Base-by-base conservation (phyloP, 1,140 invertebrate genomes). In the Hycleus cichorii region DNA sequence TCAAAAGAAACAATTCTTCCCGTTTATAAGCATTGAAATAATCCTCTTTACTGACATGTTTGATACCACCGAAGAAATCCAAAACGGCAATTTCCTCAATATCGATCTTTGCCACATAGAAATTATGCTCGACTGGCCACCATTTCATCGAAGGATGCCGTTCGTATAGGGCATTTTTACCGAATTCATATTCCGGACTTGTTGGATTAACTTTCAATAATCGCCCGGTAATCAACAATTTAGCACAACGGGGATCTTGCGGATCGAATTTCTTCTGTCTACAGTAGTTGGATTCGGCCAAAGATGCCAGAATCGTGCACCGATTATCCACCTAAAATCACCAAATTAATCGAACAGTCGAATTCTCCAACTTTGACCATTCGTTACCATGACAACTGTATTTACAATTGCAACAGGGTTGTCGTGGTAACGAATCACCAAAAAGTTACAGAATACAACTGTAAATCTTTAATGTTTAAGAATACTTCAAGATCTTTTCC, bases 231-330 rank as follows among this genome's bases (percentile, higher is more conserved):
- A 92, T 75, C 63, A 89, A 84, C 0, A 87, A 76, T 50, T 86
- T 80, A 1, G 87, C 83, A 78, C 90, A 92, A 9, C 86, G 78
- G 1, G 90, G 89, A 74, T 91, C 88, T 78, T 91, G 87, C 0
- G 89, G 85, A 72, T 91, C 89, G 56, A 78, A 83, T 47, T 78
- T 70, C 47, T 83, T 74, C 1, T 74, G 72, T 46, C 76, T 72
- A 64, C 89, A 91, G 62, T 83, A 88, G 48, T 80, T 65, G 0
- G 79, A 81, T 74, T 90, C 79, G 54, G 88, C 86, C 24, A 90
- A 74, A 1, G 80, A 80, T 61, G 88, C 82, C 57, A 87, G 72
- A 10, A 90, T 72, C 0, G 87, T 85, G 3, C 83, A 79, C 44
- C 81, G 80, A 63, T 77, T 80, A 7, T 32, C 7, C 32, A 32